phyloP scores from a whole-genome alignment of 30 jellyfish, hydroid and myxozoan species.

The Aurelia coerulea region DNA sequence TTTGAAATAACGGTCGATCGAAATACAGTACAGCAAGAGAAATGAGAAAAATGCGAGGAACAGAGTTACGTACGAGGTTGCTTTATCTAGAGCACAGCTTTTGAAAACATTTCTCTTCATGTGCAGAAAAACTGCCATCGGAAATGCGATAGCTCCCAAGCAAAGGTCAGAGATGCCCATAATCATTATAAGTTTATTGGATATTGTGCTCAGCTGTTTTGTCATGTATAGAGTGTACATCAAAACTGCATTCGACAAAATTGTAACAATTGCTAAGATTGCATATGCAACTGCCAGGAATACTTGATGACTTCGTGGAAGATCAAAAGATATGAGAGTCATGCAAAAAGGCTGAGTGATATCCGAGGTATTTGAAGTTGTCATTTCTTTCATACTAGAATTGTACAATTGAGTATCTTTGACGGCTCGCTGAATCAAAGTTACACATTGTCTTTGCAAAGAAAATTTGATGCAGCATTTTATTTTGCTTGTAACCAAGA shows the following conservation, averaged over 20 bases:
- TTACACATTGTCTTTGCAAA: too few relatives aligned
- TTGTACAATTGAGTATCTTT: too few relatives aligned
- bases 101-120: slow-evolving; percentile 1
- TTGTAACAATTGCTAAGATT: slow-evolving; percentile 8
- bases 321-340: too few relatives aligned
- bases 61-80: slow-evolving; percentile 4
- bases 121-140: not conserved
- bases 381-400: too few relatives aligned
- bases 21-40: slow-evolving; percentile 34
- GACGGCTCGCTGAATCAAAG: too few relatives aligned
- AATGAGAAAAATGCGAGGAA: slow-evolving; percentile 42
- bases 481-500: too few relatives aligned
- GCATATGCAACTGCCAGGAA: too few relatives aligned
- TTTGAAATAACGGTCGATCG: slow-evolving; percentile 38
- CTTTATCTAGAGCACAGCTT: slow-evolving; percentile 19
- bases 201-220: slow-evolving; percentile 41
- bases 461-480: too few relatives aligned
- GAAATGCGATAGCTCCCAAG: slow-evolving; percentile 38
- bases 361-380: too few relatives aligned
- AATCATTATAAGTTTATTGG: slow-evolving; percentile 32
- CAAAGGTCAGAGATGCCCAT: slow-evolving; percentile 52
- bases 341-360: too few relatives aligned
- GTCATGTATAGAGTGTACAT: slow-evolving; percentile 47
- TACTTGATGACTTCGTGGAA: too few relatives aligned
- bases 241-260: slow-evolving; percentile 20